These are phyloP conservation scores for Spilosoma lubricipeda DNA, from an alignment of 2,888 invertebrate species.

Conservation along the genomic window DNA sequence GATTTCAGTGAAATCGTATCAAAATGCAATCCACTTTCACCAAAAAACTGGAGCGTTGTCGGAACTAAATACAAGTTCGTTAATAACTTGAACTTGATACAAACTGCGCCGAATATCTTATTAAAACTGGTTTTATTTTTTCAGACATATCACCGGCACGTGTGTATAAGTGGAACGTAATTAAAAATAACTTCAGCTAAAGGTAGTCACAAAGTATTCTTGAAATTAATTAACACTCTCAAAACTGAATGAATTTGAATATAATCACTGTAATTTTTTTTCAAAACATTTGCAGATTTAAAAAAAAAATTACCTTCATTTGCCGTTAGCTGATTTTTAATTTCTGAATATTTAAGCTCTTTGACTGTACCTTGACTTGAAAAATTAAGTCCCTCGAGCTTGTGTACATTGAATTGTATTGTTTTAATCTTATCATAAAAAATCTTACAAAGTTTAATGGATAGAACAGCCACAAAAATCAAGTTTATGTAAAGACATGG, in stretches of 20 bases:
- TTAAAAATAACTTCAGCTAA: neutral
- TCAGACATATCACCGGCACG: neutral
- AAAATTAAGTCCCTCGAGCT: neutral
- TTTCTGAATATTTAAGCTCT: neutral
- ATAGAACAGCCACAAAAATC: no score
- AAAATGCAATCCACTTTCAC: constrained; percentile 15
- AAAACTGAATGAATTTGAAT: neutral
- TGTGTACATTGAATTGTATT: neutral
- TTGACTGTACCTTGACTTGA: no score
- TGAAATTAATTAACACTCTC: neutral
- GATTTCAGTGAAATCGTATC: constrained; percentile 14
- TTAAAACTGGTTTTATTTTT: neutral
- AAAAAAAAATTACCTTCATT: no score
- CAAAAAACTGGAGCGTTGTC: constrained; percentile 5
- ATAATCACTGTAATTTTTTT: no score
- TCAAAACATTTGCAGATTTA: no score
- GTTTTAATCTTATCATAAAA: no score
- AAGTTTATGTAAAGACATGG: no score
- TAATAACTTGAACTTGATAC: constrained; percentile 1
- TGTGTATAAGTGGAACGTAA: neutral
- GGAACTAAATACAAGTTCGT: neutral
- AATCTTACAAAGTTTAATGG: neutral
- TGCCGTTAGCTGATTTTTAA: no score
- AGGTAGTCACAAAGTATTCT: neutral
- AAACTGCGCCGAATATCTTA: neutral